Percentiles rank a stretch among this genome's conserved stretches.
Conservation (phyloP, 2,888 invertebrate species). For the Sphinx pinastri region DNA sequence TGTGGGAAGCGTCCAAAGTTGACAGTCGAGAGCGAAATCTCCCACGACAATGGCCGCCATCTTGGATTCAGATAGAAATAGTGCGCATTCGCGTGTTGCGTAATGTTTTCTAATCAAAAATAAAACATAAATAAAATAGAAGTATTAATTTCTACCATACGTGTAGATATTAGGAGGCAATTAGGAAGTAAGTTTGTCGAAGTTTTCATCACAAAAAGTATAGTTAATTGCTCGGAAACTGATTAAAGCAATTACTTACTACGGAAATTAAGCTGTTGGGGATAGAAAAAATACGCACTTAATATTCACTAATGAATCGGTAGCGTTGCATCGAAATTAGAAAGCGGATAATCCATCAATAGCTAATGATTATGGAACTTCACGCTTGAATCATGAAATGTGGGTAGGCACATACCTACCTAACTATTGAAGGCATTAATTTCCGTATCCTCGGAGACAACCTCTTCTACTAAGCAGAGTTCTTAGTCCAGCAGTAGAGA, state of each 20-base stretch:
- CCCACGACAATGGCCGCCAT: constrained; percentile 59
- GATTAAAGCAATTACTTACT: neutral
- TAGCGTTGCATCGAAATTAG: constrained; percentile 31
- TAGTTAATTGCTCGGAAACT: constrained; percentile 18
- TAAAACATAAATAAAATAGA: neutral
- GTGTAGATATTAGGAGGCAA: neutral
- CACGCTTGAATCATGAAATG: neutral
- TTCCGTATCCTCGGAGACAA: neutral
- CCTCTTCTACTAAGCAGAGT: too few relatives aligned
- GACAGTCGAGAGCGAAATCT: constrained; percentile 71
- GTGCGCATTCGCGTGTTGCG: constrained; percentile 1
- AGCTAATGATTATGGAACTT: neutral
- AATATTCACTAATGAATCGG: neutral
- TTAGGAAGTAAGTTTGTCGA: neutral
- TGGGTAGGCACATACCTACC: too few relatives aligned
- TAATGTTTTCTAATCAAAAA: too few relatives aligned
- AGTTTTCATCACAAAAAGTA: constrained; percentile 1
- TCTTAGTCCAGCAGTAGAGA: too few relatives aligned
- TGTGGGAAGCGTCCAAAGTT: constrained; percentile 71
- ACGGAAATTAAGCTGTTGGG: constrained; percentile 2
- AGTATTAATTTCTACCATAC: neutral
- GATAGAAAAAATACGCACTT: neutral
- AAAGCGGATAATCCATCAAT: constrained; percentile 34
- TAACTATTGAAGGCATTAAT: neutral
- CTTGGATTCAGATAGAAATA: constrained; percentile 35